Conservation (phyloP, 2,888 invertebrate species). For the Marasmarcha lunaedactyla region DNA sequence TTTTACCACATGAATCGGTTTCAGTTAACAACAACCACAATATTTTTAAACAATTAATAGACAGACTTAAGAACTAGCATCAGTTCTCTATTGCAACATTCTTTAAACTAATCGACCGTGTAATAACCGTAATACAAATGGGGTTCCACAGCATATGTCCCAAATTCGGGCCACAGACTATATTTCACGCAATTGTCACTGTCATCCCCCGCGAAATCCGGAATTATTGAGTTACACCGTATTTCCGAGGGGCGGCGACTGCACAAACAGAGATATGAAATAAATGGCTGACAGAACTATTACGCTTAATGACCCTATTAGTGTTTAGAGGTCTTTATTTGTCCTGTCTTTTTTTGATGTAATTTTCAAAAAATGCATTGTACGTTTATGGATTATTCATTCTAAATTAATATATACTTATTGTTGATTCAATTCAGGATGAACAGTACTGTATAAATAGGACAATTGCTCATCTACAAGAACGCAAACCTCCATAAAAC, state of each 20-base stretch:
- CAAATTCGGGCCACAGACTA: constrained; percentile 36
- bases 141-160: constrained; percentile 9
- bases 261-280: constrained; percentile 59
- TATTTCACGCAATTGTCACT: constrained; percentile 36
- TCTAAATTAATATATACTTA: too few species aligned
- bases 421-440: too few species aligned
- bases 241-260: constrained; percentile 28
- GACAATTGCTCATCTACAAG: too few species aligned
- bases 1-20: too few species aligned
- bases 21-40: too few species aligned
- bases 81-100: too few species aligned
- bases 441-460: too few species aligned
- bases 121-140: neutral
- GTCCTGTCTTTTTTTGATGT: constrained; percentile 28
- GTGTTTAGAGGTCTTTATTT: constrained; percentile 13
- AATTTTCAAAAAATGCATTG: neutral
- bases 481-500: too few species aligned
- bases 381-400: neutral
- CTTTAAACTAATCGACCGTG: too few species aligned
- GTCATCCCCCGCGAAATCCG: neutral
- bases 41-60: too few species aligned
- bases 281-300: constrained; percentile 39
- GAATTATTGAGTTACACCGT: constrained; percentile 54
- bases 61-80: too few species aligned
- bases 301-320: constrained; percentile 47